Conservation (phyloP, 2,797 vertebrate species). For the Poecilia picta region DNA sequence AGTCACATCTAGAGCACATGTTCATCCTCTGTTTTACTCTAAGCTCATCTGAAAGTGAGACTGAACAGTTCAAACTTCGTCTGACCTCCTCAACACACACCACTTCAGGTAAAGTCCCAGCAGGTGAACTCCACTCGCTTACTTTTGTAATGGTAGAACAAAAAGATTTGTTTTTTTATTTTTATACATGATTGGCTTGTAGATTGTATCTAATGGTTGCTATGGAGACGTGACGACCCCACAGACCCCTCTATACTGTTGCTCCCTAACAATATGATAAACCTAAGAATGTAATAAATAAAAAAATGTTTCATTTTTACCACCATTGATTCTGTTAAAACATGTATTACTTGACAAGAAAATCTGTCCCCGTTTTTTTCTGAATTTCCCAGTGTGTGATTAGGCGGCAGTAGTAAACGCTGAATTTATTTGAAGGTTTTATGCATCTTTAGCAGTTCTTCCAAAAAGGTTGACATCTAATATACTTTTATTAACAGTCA, state of each 20-base stretch:
- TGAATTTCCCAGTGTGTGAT: neutral
- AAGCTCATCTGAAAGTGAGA: neutral
- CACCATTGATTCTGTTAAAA: neutral
- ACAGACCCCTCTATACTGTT: neutral
- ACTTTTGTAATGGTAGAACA: neutral
- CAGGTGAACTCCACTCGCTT: neutral
- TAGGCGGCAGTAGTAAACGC: neutral
- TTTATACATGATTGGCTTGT: neutral
- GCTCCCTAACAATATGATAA: neutral
- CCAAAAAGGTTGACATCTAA: neutral
- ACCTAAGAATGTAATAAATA: neutral
- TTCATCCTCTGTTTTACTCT: neutral
- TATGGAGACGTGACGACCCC: neutral
- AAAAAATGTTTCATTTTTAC: neutral
- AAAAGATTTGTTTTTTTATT: neutral
- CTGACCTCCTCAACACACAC: neutral
- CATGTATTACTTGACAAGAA: neutral
- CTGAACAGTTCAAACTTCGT: neutral
- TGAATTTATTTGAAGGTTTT: neutral
- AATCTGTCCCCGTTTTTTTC: neutral
- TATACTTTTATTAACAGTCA: slow-evolving; percentile 1
- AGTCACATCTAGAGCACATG: neutral
- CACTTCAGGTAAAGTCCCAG: neutral
- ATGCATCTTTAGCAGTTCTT: neutral
- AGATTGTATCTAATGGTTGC: neutral